Base-by-base conservation (phyloP, 2,888 invertebrate species). In the Serrognathus titanus region DNA sequence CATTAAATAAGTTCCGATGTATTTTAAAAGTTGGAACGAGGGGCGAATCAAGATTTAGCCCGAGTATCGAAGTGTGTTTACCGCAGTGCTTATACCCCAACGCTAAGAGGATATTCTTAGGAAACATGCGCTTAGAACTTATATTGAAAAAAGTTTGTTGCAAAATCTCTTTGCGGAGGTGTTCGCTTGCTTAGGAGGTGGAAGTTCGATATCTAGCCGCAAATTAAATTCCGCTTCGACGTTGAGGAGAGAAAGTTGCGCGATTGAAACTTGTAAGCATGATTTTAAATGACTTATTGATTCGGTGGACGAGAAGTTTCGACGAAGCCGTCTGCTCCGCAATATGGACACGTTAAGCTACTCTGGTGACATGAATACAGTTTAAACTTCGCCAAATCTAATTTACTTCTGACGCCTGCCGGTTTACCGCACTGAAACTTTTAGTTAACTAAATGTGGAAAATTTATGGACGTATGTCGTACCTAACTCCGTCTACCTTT, bases 241-340 rank as follows among this genome's bases (percentile, higher is more conserved):
- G 20, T n/a, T n/a, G 10, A 13, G n/a, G 12, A 13, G 43, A 43
- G 43, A 43, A 43, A 43, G 16, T 43, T 43, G 16, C 11, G 20
- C 20, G 43, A 43, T 11, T 43, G 43, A 43, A 43, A 43, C 43
- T 11, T 16, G 43, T 43, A 43, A 20, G 43, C 43, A 43, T 43
- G 43, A 43, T 43, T 43, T 43, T 43, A 43, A 43, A 43, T 43
- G 43, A 43, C 43, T 43, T 43, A 43, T 43, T 5, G 43, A 43
- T 43, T 43, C 20, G 43, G 13, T 43, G 10, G 43, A 9, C 43
- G 12, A 43, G 24, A 31, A 31, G 43, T 43, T 43, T 43, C 10
- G 13, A 16, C 9, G 24, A 1, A 5, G 43, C 20, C 13, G 16
- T 43, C 39, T 39, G 16, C 16, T 20, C 43, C 3, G 43, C 43